Evolutionary conservation across 2,797 vertebrate species (phyloP), one percentile per base, ranked within the genome.

Genomic region (Leptoclinus maculatus): DNA sequence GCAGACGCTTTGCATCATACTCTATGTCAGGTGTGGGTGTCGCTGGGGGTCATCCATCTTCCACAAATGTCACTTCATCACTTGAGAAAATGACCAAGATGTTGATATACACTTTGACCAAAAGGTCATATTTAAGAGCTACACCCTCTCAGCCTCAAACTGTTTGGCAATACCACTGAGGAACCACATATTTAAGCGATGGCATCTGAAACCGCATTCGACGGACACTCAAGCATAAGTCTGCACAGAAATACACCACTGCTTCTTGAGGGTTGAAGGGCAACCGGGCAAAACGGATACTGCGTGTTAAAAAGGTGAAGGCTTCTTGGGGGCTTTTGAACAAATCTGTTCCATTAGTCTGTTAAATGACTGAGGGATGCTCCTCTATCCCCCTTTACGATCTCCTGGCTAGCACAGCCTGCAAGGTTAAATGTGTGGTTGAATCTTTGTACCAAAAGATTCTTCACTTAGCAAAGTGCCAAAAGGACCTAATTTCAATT

Each of bases 11-110:
- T 90, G 90, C 83, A 87, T 92, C 83, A 83, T 81, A 87, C 84
- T 86, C 80, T 82, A 88, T 83, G 82, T 85, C 86, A 89, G 72
- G 72, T 66, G 83, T 60, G 79, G 77, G 79, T 83, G 87, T 74
- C 49, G 82, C 68, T 65, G 76, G 58, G 63, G 76, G 71, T 58
- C 88, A 89, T 92, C 74, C 71, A 66, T 91, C 87, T 85, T 85
- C 67, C 66, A 45, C 77, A 80, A 7, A 70, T 80, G 59, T 66
- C 82, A 56, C 90, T 93, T 87, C 87, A 93, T 94, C 91, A 93
- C 82, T 76, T 2, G 25, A 69, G 79, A 80, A 91, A 87, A 91
- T 90, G 74, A 86, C 79, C 82, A 47, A 83, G 71, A 68, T 79
- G 66, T 41, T 86, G 83, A 83, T 83, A 83, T 86, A 86, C 80